Percentiles rank a stretch among this genome's conserved stretches.
Evolutionary conservation across 1,140 invertebrate genomes (phyloP).

Genomic region (Chrysoperla carnea): DNA sequence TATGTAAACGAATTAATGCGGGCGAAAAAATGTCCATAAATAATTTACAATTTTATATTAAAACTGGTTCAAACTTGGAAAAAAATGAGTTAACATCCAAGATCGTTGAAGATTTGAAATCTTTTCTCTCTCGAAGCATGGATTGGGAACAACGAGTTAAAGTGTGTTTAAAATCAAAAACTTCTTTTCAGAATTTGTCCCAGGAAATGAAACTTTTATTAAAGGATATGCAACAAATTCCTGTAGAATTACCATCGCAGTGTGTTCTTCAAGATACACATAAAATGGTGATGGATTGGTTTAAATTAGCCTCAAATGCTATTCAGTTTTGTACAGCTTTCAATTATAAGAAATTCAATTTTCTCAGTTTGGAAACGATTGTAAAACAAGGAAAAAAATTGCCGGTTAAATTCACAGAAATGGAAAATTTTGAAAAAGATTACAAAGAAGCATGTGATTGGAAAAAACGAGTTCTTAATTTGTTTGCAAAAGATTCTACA

Average conservation of each 20-base stretch:
- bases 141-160: conserved; percentile 73
- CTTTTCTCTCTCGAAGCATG: conserved; percentile 52
- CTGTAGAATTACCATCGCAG: conserved; percentile 65
- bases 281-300: conserved; percentile 71
- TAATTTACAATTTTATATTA: conserved; percentile 51
- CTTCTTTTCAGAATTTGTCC: conserved; percentile 44
- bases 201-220: conserved; percentile 56
- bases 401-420: too few species aligned
- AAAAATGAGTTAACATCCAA: conserved; percentile 55
- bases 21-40: conserved; percentile 49
- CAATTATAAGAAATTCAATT: conserved; percentile 68
- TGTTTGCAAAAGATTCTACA: too few species aligned
- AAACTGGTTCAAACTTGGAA: conserved; percentile 47
- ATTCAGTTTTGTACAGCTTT: conserved; percentile 61
- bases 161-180: conserved; percentile 35
- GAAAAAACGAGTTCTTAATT: too few species aligned
- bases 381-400: too few species aligned
- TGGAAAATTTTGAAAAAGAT: too few species aligned
- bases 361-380: too few species aligned
- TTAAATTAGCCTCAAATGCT: conserved; percentile 51
- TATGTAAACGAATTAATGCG: conserved; percentile 34
- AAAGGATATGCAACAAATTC: conserved; percentile 53
- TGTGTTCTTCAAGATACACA: conserved; percentile 54
- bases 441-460: too few species aligned
- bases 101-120: conserved; percentile 51